Percentiles rank a stretch among this genome's conserved stretches.
These are phyloP conservation scores for Albula goreensis DNA, from an alignment of 2,113 vertebrate species.

Conservation along the genomic window DNA sequence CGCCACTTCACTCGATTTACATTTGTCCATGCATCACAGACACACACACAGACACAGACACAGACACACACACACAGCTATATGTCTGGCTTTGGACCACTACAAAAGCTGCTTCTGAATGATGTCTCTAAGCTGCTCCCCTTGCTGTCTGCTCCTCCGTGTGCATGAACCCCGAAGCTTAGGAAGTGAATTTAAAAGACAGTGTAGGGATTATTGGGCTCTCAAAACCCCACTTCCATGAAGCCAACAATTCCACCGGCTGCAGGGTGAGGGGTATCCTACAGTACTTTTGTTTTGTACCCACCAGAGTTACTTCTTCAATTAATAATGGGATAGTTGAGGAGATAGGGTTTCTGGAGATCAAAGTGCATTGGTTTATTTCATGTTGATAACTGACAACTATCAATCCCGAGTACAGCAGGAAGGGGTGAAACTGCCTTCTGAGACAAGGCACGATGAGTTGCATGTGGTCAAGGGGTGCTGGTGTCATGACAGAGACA, in stretches of 20 bases:
- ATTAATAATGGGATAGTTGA: background rate
- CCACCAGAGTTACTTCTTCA: background rate
- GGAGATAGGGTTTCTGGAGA: background rate
- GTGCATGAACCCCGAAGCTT: constrained; percentile 46
- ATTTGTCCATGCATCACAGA: background rate
- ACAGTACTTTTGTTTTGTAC: background rate
- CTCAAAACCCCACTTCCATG: background rate
- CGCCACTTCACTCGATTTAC: too few relatives aligned
- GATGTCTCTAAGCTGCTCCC: too few relatives aligned
- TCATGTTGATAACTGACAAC: background rate
- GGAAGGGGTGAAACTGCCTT: too few relatives aligned
- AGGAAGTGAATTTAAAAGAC: background rate
- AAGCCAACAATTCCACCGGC: background rate
- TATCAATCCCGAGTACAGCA: background rate
- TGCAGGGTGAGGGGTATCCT: background rate
- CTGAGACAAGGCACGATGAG: too few relatives aligned
- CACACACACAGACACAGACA: constrained; percentile 23
- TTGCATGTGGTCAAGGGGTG: too few relatives aligned
- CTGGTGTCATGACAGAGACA: too few relatives aligned
- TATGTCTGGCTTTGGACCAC: too few relatives aligned
- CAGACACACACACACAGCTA: too few relatives aligned
- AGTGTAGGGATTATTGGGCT: too few relatives aligned
- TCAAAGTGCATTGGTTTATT: background rate
- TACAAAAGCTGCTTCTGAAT: too few relatives aligned
- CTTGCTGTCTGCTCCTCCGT: constrained; percentile 45